Evolutionary conservation across 1,140 invertebrate species (phyloP).

Genomic region (Drosophila aff.): DNA sequence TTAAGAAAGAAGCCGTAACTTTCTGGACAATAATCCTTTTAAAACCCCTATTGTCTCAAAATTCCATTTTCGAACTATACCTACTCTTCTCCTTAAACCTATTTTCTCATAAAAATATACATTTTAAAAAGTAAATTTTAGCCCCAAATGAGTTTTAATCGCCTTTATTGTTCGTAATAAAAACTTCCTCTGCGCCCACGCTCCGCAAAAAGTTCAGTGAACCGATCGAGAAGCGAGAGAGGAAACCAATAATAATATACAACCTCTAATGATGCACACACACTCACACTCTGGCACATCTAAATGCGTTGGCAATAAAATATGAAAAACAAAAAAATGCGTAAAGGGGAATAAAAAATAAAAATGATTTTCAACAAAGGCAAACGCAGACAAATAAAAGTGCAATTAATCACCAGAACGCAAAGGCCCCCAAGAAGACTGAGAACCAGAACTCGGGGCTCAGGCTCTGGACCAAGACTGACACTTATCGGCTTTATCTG

Average conservation of each 20-base stretch:
- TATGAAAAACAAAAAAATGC: slow-evolving; percentile 55
- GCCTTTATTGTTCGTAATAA: slow-evolving; percentile 31
- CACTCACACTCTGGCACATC: slow-evolving; percentile 23
- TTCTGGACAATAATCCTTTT: no score
- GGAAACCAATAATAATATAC: slow-evolving; percentile 60
- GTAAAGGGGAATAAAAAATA: slow-evolving; percentile 40
- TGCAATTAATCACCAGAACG: slow-evolving; percentile 79
- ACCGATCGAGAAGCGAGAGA: slow-evolving; percentile 39
- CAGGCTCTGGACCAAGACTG: slow-evolving; percentile 38
- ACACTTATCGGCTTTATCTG: slow-evolving; percentile 79
- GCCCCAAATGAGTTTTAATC: slow-evolving; percentile 15
- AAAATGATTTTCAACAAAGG: slow-evolving; percentile 65
- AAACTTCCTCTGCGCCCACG: slow-evolving; percentile 46
- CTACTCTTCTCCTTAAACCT: not conserved
- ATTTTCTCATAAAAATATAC: not conserved
- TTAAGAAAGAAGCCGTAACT: no score
- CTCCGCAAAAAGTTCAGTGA: slow-evolving; percentile 67
- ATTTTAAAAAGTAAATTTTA: slow-evolving; percentile 3
- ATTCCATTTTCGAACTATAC: not conserved
- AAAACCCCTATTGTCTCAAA: not conserved
- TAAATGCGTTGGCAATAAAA: slow-evolving; percentile 72
- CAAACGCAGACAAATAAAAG: slow-evolving; percentile 73
- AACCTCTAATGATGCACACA: slow-evolving; percentile 69
- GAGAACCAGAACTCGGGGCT: slow-evolving; percentile 16
- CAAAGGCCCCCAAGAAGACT: slow-evolving; percentile 34